These are phyloP conservation scores for Antrozous pallidus DNA, from an alignment of 2,797 vertebrate genomes.

Conservation along the genomic window DNA sequence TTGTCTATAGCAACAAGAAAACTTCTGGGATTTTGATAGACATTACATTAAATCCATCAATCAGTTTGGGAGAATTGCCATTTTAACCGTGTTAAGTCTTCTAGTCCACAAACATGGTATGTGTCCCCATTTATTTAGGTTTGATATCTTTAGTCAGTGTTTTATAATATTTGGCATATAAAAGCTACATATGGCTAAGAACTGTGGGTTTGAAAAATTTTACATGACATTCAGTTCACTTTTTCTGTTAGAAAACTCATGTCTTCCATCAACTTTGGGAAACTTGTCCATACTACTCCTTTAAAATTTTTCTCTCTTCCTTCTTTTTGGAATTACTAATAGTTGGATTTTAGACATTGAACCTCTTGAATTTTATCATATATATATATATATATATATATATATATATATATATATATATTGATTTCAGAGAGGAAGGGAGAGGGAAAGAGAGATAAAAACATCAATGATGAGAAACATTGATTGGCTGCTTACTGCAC, in stretches of 20 bases:
- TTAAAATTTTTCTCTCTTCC: conserved; percentile 6
- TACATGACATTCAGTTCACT: background rate
- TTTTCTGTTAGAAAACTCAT: conserved; percentile 14
- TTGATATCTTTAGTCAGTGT: background rate
- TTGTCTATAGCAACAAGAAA: background rate
- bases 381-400: too few species aligned
- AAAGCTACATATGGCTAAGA: background rate
- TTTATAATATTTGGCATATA: conserved; percentile 22
- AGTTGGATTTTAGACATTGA: background rate
- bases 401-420: too few species aligned
- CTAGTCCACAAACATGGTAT: background rate
- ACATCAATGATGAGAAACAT: too few species aligned
- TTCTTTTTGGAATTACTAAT: conserved; percentile 20
- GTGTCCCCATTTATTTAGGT: background rate
- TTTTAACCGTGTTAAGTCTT: conserved; percentile 10
- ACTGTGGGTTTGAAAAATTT: conserved; percentile 12
- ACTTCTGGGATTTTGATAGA: background rate
- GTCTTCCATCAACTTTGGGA: background rate
- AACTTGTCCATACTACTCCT: background rate
- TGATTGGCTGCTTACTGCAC: too few species aligned
- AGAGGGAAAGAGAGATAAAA: too few species aligned
- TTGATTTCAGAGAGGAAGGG: too few species aligned
- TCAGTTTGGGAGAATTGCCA: background rate
- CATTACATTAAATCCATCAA: background rate
- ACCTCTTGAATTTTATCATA: background rate